A percentile compares a stretch with the other conserved stretches of the same genome.
phyloP scores from a whole-genome alignment of 2,113 vertebrate genomes.

The Catharus bicknelli region DNA sequence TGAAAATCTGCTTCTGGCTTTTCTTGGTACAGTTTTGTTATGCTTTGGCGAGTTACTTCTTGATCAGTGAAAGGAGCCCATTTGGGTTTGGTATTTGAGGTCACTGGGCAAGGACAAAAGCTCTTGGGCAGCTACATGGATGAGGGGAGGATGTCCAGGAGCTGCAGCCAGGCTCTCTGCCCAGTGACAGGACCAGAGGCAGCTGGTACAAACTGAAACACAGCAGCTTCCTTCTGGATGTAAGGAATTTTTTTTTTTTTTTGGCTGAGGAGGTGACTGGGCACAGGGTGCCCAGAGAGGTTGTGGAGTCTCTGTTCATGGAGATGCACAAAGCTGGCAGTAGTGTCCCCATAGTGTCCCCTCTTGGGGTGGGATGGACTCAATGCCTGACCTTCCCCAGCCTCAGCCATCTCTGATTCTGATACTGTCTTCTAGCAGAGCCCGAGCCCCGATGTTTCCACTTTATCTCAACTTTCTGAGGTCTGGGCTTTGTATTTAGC shows the following conservation, averaged over 20 bases:
- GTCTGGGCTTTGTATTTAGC: neutral
- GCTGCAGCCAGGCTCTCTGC: neutral
- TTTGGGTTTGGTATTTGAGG: neutral
- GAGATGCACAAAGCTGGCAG: neutral
- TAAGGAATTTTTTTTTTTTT: neutral
- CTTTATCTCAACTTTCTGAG: neutral
- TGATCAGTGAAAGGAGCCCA: neutral
- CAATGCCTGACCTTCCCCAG: neutral
- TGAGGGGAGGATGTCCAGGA: neutral
- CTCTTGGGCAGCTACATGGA: rapidly evolving
- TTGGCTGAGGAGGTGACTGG: neutral
- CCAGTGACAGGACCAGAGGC: neutral
- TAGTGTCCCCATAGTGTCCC: too few species aligned
- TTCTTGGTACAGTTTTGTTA: neutral
- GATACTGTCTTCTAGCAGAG: neutral
- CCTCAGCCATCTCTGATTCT: neutral
- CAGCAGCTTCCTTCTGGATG: rapidly evolving
- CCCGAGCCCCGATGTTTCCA: neutral
- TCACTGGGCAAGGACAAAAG: neutral
- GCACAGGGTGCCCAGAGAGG: too few species aligned
- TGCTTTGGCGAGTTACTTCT: neutral
- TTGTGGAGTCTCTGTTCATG: neutral
- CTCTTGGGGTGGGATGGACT: rapidly evolving
- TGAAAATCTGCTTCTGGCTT: neutral
- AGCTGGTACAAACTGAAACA: neutral